Percentiles rank a stretch among this genome's conserved stretches.
These are phyloP conservation scores for Vidua chalybeata DNA, from an alignment of 2,113 vertebrate species.

Conservation along the genomic window DNA sequence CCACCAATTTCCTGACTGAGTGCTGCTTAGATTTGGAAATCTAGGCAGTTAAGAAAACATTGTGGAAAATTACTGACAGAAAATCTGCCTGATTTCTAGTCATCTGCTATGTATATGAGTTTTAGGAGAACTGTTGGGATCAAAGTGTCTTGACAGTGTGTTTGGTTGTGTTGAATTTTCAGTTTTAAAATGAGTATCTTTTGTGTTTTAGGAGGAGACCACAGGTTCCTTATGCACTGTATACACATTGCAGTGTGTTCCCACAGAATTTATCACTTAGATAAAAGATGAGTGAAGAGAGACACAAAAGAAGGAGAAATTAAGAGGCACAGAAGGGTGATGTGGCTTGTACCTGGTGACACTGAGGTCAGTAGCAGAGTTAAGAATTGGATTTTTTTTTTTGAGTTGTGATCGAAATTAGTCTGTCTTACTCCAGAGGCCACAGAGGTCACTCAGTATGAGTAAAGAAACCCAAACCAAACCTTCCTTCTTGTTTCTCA, in stretches of 20 bases:
- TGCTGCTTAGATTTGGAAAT: neutral
- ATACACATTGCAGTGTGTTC: neutral
- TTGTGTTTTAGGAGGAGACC: neutral
- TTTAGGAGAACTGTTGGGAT: neutral
- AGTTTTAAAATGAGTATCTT: neutral
- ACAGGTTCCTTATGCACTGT: neutral
- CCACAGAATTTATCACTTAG: neutral
- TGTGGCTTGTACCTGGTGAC: constrained; percentile 4
- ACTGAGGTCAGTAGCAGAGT: constrained; percentile 8
- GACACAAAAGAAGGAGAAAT: constrained; percentile 20
- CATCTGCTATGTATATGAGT: neutral
- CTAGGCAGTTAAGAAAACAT: neutral
- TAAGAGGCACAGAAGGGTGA: neutral
- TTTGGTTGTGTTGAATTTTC: neutral
- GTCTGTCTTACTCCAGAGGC: neutral
- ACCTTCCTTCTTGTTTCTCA: neutral
- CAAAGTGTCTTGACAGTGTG: neutral
- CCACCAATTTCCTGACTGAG: neutral
- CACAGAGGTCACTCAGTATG: neutral
- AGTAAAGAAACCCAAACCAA: neutral
- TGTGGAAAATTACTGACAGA: neutral
- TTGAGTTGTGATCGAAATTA: neutral
- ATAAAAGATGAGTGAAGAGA: constrained; percentile 21
- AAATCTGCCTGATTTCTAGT: neutral
- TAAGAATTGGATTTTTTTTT: neutral